A percentile compares a stretch with the other conserved stretches of the same genome.
Conservation (phyloP, 2,888 invertebrate genomes). For the Zygothrica quintamaculata region DNA sequence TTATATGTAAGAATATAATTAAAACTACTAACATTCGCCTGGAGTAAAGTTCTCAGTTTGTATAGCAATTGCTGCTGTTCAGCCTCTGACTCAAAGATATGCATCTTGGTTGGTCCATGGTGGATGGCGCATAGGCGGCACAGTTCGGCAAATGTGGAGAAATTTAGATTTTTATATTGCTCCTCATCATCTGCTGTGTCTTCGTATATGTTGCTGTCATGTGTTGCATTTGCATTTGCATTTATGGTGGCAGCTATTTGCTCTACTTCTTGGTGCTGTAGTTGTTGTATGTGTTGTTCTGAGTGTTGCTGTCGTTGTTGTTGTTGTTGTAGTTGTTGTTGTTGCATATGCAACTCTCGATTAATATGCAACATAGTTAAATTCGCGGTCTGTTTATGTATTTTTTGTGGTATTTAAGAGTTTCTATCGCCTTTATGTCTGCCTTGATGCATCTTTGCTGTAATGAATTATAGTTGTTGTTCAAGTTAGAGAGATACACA, state of each 20-base stretch:
- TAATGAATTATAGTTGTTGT: conserved; percentile 7
- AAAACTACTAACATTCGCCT: conserved; percentile 87
- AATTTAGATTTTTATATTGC: conserved; percentile 86
- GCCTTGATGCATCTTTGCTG: conserved; percentile 18
- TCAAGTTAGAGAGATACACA: conserved; percentile 22
- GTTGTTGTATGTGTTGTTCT: conserved; percentile 49
- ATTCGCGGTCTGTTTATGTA: conserved; percentile 33
- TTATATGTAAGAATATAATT: too few relatives aligned
- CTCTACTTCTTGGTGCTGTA: conserved; percentile 26
- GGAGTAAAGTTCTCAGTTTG: conserved; percentile 89
- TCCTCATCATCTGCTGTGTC: conserved; percentile 76
- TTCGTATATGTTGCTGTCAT: conserved; percentile 34
- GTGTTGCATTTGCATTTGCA: conserved; percentile 54
- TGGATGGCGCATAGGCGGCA: conserved; percentile 89
- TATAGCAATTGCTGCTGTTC: conserved; percentile 89
- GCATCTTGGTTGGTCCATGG: conserved; percentile 88
- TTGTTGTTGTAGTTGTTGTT: conserved; percentile 49
- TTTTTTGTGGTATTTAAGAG: neutral
- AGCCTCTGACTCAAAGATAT: conserved; percentile 90
- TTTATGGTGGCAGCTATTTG: conserved; percentile 27
- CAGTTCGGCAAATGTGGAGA: conserved; percentile 88
- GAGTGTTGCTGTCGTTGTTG: conserved; percentile 61
- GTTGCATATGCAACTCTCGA: conserved; percentile 56
- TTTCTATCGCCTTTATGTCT: too few relatives aligned
- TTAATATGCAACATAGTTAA: conserved; percentile 80